A percentile compares a stretch with the other conserved stretches of the same genome.
Conservation (phyloP, 2,113 vertebrate genomes). For the Chionis minor region DNA sequence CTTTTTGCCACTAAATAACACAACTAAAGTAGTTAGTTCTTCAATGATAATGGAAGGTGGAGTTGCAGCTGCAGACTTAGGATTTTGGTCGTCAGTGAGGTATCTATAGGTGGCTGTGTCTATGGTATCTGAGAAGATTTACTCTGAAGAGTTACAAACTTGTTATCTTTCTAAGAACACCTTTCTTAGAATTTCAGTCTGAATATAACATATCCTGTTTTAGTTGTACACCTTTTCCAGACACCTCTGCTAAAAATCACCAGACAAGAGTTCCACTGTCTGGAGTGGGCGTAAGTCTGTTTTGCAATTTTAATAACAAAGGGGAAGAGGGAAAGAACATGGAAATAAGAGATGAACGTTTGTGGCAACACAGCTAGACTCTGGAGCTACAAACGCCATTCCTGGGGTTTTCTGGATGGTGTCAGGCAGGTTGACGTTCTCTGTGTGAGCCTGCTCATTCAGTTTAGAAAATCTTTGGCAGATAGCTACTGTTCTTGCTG, state of each 20-base stretch:
- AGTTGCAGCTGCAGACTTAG: not conserved
- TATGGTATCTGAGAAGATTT: not conserved
- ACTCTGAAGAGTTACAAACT: not conserved
- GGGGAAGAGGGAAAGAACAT: not conserved
- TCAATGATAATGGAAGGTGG: not conserved
- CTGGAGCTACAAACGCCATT: not conserved
- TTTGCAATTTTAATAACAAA: not conserved
- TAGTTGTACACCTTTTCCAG: not conserved
- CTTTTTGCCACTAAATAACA: not conserved
- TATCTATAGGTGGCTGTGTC: not conserved
- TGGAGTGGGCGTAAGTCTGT: not conserved
- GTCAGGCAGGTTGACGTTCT: not conserved
- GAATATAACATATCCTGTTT: not conserved
- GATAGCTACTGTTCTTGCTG: not conserved
- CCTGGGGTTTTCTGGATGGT: not conserved
- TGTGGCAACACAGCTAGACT: not conserved
- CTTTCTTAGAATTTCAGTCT: not conserved
- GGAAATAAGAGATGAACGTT: not conserved
- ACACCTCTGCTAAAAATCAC: not conserved
- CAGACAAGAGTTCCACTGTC: not conserved
- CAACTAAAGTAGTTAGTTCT: not conserved
- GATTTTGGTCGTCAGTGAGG: not conserved
- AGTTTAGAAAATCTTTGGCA: not conserved
- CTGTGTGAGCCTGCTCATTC: not conserved
- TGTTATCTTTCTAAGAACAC: not conserved